Base-by-base conservation (phyloP, 2,797 vertebrate species). In the Sebastes reedi region DNA sequence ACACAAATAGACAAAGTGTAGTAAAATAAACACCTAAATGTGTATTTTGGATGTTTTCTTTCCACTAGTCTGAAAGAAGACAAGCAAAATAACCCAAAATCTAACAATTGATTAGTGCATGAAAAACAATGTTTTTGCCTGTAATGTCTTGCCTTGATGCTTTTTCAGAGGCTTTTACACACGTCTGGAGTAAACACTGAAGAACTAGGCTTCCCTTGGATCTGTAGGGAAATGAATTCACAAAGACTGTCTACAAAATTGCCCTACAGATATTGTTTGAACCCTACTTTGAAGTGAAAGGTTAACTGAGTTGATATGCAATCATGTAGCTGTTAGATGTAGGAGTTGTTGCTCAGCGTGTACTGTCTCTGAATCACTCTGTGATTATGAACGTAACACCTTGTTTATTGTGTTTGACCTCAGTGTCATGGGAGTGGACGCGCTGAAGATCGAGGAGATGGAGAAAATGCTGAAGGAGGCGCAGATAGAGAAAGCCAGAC, bases 391-490 rank as follows among this genome's bases (percentile, higher is more conserved):
- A 20, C 20, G 9, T 5, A 25, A 71, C 29, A 3, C 36, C 34
- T 24, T 55, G 20, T 70, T 39, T 46, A 1, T 27, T 68, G 73
- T 83, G 58, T 83, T 55, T 71, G 68, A 64, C 24, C 0, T 59
- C 92, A 99, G 98, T 16, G 91, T 96, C 1, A 97, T 97, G 0
- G 97, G 96, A 32, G 80, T 96, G 85, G 97, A 98, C 3, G 58
- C 83, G 0, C 92, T 97, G 67, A 98, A 97, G 95, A 97, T 99
- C 0, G 98, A 99, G 82, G 98, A 99, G 95, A 99, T 99, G 98
- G 98, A 99, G 93, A 98, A 97, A 91, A 97, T 99, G 97, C 93
- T 99, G 90, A 97, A 95, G 85, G 97, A 99, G 85, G 98, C 97
- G 0, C 97, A 98, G 0, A 93, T 97, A 0, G 98, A 99, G 93